Evolutionary conservation across 2,888 invertebrate genomes (phyloP).

Genomic region (Norana najaformis): DNA sequence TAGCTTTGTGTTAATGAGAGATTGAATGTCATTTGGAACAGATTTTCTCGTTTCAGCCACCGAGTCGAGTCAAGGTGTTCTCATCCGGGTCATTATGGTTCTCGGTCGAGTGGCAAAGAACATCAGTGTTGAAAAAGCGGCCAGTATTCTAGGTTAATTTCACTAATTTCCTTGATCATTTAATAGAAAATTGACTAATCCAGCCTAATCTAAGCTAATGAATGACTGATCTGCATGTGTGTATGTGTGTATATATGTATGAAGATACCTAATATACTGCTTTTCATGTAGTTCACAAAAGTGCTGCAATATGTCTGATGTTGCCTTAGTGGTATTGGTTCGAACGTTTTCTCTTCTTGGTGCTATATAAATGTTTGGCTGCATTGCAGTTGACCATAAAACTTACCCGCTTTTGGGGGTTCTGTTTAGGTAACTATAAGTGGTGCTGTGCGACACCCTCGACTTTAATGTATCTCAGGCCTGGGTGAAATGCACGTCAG

Average conservation of each 20-base stretch:
- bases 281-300: too few species aligned
- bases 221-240: background rate
- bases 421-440: too few species aligned
- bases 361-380: background rate
- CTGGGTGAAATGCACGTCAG: too few species aligned
- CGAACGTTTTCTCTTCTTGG: too few species aligned
- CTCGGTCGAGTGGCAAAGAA: slow-evolving; percentile 22
- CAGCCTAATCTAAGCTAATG: background rate
- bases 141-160: background rate
- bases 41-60: background rate
- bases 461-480: too few species aligned
- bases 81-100: background rate
- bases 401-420: background rate
- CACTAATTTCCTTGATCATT: background rate
- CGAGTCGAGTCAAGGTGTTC: slow-evolving; percentile 10
- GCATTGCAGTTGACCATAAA: background rate
- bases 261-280: background rate
- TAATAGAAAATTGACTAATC: background rate
- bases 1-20: background rate
- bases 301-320: too few species aligned
- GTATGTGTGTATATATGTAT: background rate
- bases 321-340: too few species aligned
- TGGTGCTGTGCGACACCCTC: too few species aligned
- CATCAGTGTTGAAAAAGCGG: background rate
- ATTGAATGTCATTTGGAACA: background rate